A percentile compares a stretch with the other conserved stretches of the same genome.
These are phyloP conservation scores for Steatornis caripensis DNA, from an alignment of 2,113 vertebrate genomes.

Conservation along the genomic window DNA sequence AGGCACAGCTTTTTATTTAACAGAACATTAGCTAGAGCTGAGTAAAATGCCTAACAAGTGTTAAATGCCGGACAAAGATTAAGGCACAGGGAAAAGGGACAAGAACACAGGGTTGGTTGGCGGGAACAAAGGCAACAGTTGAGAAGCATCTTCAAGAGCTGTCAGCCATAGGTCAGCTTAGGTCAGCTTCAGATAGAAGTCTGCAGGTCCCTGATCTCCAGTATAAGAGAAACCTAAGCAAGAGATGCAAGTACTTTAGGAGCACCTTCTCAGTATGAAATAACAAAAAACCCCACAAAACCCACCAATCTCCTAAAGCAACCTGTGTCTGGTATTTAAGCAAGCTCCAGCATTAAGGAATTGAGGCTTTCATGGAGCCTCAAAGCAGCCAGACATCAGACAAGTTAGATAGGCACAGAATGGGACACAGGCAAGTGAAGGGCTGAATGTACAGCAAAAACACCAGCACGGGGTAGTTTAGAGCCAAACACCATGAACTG, in stretches of 20 bases:
- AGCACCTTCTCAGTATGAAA: background rate
- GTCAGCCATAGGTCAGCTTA: background rate
- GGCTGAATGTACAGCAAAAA: background rate
- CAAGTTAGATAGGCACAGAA: background rate
- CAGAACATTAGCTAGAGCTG: background rate
- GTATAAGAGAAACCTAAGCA: background rate
- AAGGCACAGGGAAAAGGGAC: background rate
- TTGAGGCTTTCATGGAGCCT: accelerated
- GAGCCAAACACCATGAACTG: background rate
- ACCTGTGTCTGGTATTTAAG: accelerated
- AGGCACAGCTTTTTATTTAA: background rate
- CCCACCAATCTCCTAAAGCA: background rate
- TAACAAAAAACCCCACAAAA: background rate
- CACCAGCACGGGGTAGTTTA: background rate
- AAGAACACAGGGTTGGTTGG: accelerated
- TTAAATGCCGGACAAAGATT: background rate
- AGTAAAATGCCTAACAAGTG: background rate
- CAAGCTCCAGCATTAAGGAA: background rate
- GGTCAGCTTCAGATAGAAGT: background rate
- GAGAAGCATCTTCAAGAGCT: background rate
- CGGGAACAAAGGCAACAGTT: background rate
- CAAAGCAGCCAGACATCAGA: background rate
- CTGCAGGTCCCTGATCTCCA: no score
- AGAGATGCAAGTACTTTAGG: background rate
- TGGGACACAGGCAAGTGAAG: accelerated